Percentiles rank a stretch among this genome's conserved stretches.
These are phyloP conservation scores for Orycteropus afer DNA, from an alignment of 2,113 vertebrate genomes.

Conservation along the genomic window DNA sequence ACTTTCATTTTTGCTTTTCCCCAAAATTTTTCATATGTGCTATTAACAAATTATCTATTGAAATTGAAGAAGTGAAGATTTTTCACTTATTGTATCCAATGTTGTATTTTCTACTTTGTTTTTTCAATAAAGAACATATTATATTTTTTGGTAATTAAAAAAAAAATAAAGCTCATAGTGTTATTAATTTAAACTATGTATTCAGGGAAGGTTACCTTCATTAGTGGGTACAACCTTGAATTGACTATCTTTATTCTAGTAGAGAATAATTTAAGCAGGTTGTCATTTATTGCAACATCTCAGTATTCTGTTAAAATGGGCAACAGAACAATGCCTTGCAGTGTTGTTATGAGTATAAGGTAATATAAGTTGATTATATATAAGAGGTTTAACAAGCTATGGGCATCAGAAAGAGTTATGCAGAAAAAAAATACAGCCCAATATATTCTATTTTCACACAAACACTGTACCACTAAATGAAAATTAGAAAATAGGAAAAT, in stretches of 20 bases:
- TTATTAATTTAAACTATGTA: slow-evolving; percentile 51
- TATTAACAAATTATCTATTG: background rate
- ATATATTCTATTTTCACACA: slow-evolving; percentile 2
- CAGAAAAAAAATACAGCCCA: background rate
- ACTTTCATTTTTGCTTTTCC: background rate
- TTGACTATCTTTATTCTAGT: slow-evolving; percentile 46
- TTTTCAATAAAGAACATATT: background rate
- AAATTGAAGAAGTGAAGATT: background rate
- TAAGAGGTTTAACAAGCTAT: slow-evolving; percentile 65
- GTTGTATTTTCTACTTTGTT: background rate
- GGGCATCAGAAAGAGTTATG: slow-evolving; percentile 35
- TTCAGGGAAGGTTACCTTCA: slow-evolving; percentile 49
- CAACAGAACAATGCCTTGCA: slow-evolving; percentile 49
- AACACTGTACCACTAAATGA: slow-evolving; percentile 21
- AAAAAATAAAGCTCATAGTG: background rate
- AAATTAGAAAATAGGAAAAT: slow-evolving; percentile 15
- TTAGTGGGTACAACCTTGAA: background rate
- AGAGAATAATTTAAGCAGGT: slow-evolving; percentile 27
- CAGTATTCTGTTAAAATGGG: slow-evolving; percentile 64
- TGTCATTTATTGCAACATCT: slow-evolving; percentile 55
- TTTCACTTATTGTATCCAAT: background rate
- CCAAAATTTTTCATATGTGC: background rate
- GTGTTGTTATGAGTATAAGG: slow-evolving; percentile 50
- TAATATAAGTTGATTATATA: slow-evolving; percentile 61
- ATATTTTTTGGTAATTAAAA: background rate